Percentiles rank a stretch among this genome's conserved stretches.
Conservation (phyloP, 2,888 invertebrate genomes). For the Caprella mutica region DNA sequence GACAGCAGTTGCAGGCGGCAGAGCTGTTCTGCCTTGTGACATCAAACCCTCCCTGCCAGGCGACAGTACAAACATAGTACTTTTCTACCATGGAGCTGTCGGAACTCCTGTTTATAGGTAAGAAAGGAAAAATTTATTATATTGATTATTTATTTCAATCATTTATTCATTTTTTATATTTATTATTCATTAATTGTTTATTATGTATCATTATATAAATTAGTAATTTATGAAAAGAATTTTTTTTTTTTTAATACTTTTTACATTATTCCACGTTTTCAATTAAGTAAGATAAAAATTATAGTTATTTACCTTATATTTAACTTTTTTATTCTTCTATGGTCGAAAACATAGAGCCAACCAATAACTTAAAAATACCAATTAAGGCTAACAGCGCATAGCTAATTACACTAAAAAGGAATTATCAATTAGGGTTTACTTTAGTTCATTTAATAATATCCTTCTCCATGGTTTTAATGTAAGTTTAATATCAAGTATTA, state of each 20-base stretch:
- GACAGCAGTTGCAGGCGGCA: constrained; percentile 15
- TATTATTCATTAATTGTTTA: not conserved
- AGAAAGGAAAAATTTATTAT: not conserved
- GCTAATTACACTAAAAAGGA: too few relatives aligned
- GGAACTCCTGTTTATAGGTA: constrained; percentile 32
- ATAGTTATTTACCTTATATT: too few relatives aligned
- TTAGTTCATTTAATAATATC: too few relatives aligned
- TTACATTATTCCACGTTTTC: not conserved
- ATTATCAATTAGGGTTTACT: too few relatives aligned
- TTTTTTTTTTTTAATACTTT: not conserved
- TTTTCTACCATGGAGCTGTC: constrained; percentile 29
- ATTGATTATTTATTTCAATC: not conserved
- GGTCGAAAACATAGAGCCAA: too few relatives aligned
- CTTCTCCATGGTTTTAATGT: too few relatives aligned
- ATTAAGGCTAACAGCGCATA: too few relatives aligned
- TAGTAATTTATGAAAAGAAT: not conserved
- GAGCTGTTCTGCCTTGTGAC: constrained; percentile 25
- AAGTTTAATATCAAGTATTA: too few relatives aligned
- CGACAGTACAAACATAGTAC: constrained; percentile 23
- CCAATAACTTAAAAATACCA: too few relatives aligned
- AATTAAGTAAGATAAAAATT: not conserved
- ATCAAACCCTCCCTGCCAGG: constrained; percentile 17
- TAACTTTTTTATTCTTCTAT: too few relatives aligned
- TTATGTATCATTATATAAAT: not conserved
- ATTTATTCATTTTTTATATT: not conserved